Evolutionary conservation across 2,797 vertebrate genomes (phyloP), one percentile per base, ranked within the genome.

Genomic region (Oreochromis mossambicus): DNA sequence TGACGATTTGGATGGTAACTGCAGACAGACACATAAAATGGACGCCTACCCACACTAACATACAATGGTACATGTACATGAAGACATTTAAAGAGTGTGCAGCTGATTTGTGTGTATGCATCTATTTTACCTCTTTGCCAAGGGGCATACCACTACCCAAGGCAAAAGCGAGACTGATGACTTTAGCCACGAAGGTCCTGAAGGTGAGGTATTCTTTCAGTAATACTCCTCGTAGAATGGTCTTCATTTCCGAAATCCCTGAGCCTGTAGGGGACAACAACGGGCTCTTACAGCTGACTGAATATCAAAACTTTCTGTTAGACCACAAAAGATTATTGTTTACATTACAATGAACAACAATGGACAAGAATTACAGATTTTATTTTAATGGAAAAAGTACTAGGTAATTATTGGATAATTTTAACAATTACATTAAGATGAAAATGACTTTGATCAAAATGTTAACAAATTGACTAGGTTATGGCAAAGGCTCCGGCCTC

Each of bases 241-340:
- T 99, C 95, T 99, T 99, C 98, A 99, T 99, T 94, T 99, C 98
- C 0, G 98, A 98, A 88, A 99, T 99, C 19, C 98, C 98, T 0
- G 98, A 99, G 50, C 98, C 98, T 99, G 94, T 5, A 78, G 75
- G 9, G 8, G 8, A 41, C 75, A 78, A 24, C 38, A 50, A 12
- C 3, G 29, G 34, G 12, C 14, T 5, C 10, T 54, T 41, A 54
- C 11, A 3, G 8, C 36, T n/a, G 24, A 46, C 21, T 19, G 10
- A 63, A 12, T n/a, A 9, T 63, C 32, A 36, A 63, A 38, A 38
- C 32, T 13, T 12, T 63, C 32, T n/a, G 10, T 63, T n/a, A 63
- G 17, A 63, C 32, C 15, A 32, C 29, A n/a, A 63, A 36, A 36
- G 32, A 34, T 36, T 7, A 7, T 63, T 36, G 10, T 63, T 63